Evolutionary conservation across 1,140 invertebrate genomes (phyloP).

Genomic region (Orchesella cincta): DNA sequence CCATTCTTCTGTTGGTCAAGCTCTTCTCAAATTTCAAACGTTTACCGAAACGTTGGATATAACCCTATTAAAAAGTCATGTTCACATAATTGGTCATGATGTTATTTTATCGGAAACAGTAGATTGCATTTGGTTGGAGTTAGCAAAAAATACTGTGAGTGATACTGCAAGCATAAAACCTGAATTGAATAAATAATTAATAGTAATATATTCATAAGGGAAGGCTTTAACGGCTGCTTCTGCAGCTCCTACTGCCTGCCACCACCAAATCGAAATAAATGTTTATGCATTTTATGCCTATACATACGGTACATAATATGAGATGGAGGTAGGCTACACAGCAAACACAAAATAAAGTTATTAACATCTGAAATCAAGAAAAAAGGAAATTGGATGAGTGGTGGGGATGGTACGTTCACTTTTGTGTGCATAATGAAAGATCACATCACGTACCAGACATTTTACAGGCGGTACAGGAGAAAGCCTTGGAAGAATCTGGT

Average conservation of each 20-base stretch:
- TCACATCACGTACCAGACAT: no score
- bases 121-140: not conserved
- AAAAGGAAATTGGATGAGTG: not conserved
- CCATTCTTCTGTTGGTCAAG: not conserved
- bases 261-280: not conserved
- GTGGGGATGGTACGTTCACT: not conserved
- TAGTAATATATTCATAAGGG: slow-evolving; percentile 22
- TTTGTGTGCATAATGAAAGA: not conserved
- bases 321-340: not conserved
- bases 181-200: slow-evolving; percentile 25
- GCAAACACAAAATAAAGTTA: slow-evolving; percentile 13
- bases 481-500: no score
- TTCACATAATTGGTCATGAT: slow-evolving; percentile 15
- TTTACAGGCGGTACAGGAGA: no score
- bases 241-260: no score
- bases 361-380: slow-evolving; percentile 1
- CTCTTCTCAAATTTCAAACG: slow-evolving; percentile 1
- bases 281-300: not conserved
- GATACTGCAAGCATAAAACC: slow-evolving; percentile 23
- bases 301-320: not conserved
- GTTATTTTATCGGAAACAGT: not conserved
- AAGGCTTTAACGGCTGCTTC: not conserved
- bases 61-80: slow-evolving; percentile 11
- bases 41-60: slow-evolving; percentile 3
- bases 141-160: slow-evolving; percentile 1